These are phyloP conservation scores for Monochamus alternatus DNA, from an alignment of 2,888 invertebrate species.

Conservation along the genomic window DNA sequence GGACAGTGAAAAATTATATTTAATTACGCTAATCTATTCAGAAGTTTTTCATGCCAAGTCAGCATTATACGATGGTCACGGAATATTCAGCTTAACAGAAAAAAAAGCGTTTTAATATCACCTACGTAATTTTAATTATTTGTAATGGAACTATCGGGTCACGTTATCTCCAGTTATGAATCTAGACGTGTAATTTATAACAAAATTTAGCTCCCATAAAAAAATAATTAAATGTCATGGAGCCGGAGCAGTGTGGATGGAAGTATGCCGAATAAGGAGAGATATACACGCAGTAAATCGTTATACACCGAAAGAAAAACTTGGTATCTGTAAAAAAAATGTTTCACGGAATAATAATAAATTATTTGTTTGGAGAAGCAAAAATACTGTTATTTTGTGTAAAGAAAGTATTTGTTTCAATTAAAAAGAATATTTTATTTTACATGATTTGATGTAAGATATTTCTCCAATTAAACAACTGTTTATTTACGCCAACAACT, in stretches of 20 bases:
- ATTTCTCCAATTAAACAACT: no score
- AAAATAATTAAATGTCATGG: conserved; percentile 13
- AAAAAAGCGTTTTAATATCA: conserved; percentile 25
- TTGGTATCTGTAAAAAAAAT: background rate
- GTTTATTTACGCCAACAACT: no score
- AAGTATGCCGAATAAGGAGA: background rate
- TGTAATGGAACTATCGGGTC: conserved; percentile 34
- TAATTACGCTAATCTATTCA: conserved; percentile 35
- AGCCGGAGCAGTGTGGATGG: background rate
- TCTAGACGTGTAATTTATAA: conserved; percentile 28
- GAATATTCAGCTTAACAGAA: conserved; percentile 27
- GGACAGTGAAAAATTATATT: conserved; percentile 30
- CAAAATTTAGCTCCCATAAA: conserved; percentile 17
- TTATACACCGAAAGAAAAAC: background rate
- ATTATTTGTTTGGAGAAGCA: no score
- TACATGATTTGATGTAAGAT: no score
- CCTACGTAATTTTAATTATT: conserved; percentile 36
- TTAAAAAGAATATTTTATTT: no score
- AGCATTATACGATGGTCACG: conserved; percentile 26
- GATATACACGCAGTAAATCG: background rate
- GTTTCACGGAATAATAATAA: background rate
- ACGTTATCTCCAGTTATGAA: conserved; percentile 16
- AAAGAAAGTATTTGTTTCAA: no score
- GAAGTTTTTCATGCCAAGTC: conserved; percentile 28
- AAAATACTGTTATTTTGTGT: no score